Evolutionary conservation across 2,888 invertebrate species (phyloP), one percentile per base, ranked within the genome.

Genomic region (Metalampra italica): DNA sequence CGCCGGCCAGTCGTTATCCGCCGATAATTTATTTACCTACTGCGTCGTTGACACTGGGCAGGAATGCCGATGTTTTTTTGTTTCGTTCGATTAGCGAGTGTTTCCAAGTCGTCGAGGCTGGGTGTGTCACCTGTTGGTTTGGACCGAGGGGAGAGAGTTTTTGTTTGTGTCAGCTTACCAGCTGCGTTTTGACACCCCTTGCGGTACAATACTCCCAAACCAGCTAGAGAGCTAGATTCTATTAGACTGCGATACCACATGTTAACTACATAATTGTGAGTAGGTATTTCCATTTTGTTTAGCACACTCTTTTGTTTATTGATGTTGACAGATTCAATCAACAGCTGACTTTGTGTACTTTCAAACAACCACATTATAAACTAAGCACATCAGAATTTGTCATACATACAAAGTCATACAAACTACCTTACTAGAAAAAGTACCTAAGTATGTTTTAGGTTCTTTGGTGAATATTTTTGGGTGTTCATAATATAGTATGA

Each of bases 51-150:
- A 48, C 47, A 47, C 22, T 40, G 40, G 38, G 7, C 32, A 36
- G 47, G 38, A 40, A 38, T 50, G 45, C 42, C 37, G 40, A 47
- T 49, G 49, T 12, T 53, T 32, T 43, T 48, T 47, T 48, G 47
- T 50, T 52, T 15, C 36, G 41, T 34, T 39, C 13, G 13, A 22
- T 22, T n/a, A 36, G 38, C 46, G 29, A 48, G 32, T 51, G 51
- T 41, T n/a, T 9, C n/a, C 30, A 32, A 13, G 37, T 34, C 36
- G 29, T 22, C 22, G 22, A 12, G 12, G 57, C 71, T 79, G 82
- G 85, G 86, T 85, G 86, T 86, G 86, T 84, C 83, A 86, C 86
- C 81, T 86, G 86, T 86, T 86, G 86, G 78, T 72, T 53, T 52
- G 52, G 56, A 55, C 1, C 8, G 61, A 60, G 56, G 60, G 61